Percentiles rank a stretch among this genome's conserved stretches.
Conservation (phyloP, 2,797 vertebrate species). For the Linurgus olivaceus region DNA sequence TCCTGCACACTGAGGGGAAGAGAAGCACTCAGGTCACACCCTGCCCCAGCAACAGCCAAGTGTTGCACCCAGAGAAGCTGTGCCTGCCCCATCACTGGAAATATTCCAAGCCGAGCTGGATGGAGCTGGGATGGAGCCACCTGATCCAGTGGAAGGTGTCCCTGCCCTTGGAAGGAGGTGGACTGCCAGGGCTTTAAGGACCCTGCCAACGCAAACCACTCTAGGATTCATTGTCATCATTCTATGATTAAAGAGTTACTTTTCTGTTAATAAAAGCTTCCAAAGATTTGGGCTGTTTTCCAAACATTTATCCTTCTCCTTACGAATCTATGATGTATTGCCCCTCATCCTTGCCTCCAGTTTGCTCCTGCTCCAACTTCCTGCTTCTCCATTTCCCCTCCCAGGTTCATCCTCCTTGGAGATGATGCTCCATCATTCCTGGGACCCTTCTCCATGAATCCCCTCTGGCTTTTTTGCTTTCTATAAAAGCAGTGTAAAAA, state of each 20-base stretch:
- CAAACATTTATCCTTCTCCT: not conserved
- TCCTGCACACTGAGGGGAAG: conserved; percentile 79
- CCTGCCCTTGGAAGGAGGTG: not conserved
- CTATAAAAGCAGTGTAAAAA: not conserved
- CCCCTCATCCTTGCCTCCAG: not conserved
- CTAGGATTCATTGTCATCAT: not conserved
- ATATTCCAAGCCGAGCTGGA: not conserved
- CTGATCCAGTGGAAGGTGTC: not conserved
- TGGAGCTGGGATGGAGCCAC: not conserved
- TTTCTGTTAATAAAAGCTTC: not conserved
- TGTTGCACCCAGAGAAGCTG: not conserved
- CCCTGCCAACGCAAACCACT: not conserved
- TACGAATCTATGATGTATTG: not conserved
- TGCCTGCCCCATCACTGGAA: not conserved
- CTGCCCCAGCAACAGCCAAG: not conserved
- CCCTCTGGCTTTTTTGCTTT: not conserved
- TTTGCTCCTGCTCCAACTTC: not conserved
- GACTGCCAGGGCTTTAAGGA: too few relatives aligned
- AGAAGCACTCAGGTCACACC: not conserved
- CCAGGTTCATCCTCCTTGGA: not conserved
- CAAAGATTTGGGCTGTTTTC: not conserved
- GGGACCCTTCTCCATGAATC: not conserved
- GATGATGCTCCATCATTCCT: not conserved
- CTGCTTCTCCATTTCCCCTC: not conserved
- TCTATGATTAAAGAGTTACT: not conserved